These are phyloP conservation scores for Limonius californicus DNA, from an alignment of 1,140 invertebrate genomes.

Conservation along the genomic window DNA sequence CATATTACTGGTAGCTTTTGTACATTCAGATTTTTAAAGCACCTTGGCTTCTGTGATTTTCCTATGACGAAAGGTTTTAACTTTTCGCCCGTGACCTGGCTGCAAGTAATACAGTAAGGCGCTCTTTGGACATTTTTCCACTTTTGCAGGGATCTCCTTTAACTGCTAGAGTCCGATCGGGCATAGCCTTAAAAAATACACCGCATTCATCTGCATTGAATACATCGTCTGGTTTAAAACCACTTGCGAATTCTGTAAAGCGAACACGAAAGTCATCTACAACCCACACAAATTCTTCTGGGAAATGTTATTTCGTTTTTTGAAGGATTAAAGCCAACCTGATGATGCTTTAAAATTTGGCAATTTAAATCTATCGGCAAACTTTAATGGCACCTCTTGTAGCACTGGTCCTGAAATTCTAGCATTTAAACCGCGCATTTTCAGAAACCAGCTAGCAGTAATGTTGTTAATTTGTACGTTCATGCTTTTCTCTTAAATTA, in stretches of 20 bases:
- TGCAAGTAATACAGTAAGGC: background rate
- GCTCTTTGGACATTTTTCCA: conserved; percentile 3
- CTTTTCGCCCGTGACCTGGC: background rate
- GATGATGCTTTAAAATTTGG: too few species aligned
- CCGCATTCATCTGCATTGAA: conserved; percentile 1
- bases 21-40: background rate
- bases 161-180: background rate
- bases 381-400: background rate
- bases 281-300: background rate
- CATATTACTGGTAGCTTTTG: background rate
- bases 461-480: too few species aligned
- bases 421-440: background rate
- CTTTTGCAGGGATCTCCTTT: background rate
- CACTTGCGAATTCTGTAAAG: background rate
- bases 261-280: background rate
- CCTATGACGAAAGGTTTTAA: background rate
- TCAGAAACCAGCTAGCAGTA: background rate
- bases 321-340: background rate
- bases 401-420: background rate
- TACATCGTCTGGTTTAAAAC: background rate
- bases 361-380: background rate
- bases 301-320: background rate
- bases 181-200: background rate
- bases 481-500: too few species aligned
- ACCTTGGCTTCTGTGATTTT: background rate